Percentiles rank a stretch among this genome's conserved stretches.
These are phyloP conservation scores for Saimiri boliviensis DNA, from an alignment of 2,113 vertebrate genomes.

Conservation along the genomic window DNA sequence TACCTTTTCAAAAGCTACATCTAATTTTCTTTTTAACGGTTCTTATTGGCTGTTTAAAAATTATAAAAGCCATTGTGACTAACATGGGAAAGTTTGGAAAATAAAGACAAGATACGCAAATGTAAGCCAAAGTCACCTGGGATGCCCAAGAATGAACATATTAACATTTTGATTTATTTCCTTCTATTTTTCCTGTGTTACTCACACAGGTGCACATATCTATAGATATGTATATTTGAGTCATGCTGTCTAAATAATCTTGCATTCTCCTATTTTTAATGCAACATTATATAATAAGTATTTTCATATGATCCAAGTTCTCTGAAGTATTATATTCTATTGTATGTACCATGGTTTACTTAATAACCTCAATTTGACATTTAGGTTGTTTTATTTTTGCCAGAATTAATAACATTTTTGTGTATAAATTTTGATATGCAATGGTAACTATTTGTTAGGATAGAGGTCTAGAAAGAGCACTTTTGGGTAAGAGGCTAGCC, in stretches of 20 bases:
- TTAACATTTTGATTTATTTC: neutral
- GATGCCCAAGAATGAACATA: neutral
- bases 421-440: neutral
- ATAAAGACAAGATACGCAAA: neutral
- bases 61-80: neutral
- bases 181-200: neutral
- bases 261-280: neutral
- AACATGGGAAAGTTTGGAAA: neutral
- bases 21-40: neutral
- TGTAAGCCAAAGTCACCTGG: neutral
- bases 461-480: neutral
- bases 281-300: neutral
- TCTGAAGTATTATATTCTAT: neutral
- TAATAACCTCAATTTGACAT: neutral
- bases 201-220: neutral
- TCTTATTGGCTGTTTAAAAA: neutral
- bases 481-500: neutral
- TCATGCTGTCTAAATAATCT: neutral
- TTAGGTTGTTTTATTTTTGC: neutral
- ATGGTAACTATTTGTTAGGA: neutral
- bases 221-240: neutral
- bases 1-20: neutral
- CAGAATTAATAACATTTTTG: neutral
- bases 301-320: neutral
- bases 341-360: neutral